Evolutionary conservation across 2,888 invertebrate genomes (phyloP), one percentile per base, ranked within the genome.

Genomic region (Marronus borbonicus): DNA sequence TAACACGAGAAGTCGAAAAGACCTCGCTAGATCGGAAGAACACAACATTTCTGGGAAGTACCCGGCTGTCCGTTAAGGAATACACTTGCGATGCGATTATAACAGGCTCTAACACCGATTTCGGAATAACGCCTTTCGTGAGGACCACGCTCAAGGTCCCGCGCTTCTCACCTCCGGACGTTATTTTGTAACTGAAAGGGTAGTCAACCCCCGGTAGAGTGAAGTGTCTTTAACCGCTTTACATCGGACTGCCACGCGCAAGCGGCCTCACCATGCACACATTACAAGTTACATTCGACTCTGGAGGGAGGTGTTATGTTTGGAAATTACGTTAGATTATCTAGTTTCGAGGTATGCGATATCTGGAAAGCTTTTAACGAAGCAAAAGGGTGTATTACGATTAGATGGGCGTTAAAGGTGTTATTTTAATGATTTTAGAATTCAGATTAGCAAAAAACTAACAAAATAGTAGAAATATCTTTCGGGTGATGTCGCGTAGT

Each of bases 101-200:
- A 8, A 12, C 8, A 44, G 24, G 44, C 2, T 44, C 12, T 1
- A 12, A 44, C 44, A 44, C 10, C 44, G 44, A 44, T 44, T 12
- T 8, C 12, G 8, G 14, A 8, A 5, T 36, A 36, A 20, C 8
- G 10, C 8, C 12, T 3, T 7, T n/a, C 39, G 10, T 10, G 39
- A 1, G 7, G 36, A n/a, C 17, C 39, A 44, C 39, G 7, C 10
- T 2, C 66, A 8, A 39, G 12, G 14, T n/a, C n/a, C 14, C 24
- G 17, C 24, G 20, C 24, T 17, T 4, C 44, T 44, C 66, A 20
- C 66, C 7, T 12, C 10, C 66, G 66, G 44, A 31, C 39, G 76
- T 65, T 60, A 65, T 52, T 76, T 76, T 50, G 31, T 49, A 50
- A 76, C 76, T 76, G 64, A 76, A 76, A 49, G 76, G 76, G 76